A percentile compares a stretch with the other conserved stretches of the same genome.
Evolutionary conservation across 2,888 invertebrate genomes (phyloP).

Genomic region (Phoenoteleia sp.): DNA sequence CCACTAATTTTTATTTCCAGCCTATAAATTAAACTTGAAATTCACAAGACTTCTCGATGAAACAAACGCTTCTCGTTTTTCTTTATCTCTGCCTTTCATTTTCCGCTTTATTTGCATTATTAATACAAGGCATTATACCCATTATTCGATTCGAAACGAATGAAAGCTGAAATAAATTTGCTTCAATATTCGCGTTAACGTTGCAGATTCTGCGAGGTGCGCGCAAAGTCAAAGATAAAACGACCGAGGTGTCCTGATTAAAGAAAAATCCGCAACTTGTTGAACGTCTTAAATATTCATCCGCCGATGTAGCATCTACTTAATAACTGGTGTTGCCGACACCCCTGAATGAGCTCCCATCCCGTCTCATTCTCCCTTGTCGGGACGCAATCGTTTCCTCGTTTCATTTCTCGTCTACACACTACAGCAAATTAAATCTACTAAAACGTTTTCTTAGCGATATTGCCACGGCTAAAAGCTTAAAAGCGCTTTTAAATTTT

Average conservation of each 20-base stretch:
- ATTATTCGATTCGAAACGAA: conserved; percentile 12
- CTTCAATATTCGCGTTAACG: not conserved
- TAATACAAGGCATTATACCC: not conserved
- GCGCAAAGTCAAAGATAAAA: conserved; percentile 50
- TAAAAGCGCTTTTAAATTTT: conserved; percentile 84
- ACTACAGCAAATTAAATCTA: conserved; percentile 83
- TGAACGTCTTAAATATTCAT: conserved; percentile 86
- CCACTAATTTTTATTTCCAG: too few relatives aligned
- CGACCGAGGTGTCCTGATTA: conserved; percentile 62
- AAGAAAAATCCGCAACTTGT: conserved; percentile 86
- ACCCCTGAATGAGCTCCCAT: conserved; percentile 75
- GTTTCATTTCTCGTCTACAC: conserved; percentile 64
- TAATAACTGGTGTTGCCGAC: conserved; percentile 85
- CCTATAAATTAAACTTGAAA: too few relatives aligned
- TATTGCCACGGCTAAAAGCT: conserved; percentile 83
- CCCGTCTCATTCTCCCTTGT: conserved; percentile 74
- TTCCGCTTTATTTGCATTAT: not conserved
- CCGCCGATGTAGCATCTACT: conserved; percentile 84
- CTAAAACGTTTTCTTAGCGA: conserved; percentile 84
- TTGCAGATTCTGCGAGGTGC: conserved; percentile 19
- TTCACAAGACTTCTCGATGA: too few relatives aligned
- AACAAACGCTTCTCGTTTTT: too few relatives aligned
- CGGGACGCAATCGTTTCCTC: conserved; percentile 34
- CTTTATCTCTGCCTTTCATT: not conserved
- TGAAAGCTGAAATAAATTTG: conserved; percentile 17